Evolutionary conservation across 2,888 invertebrate genomes (phyloP), one percentile per base, ranked within the genome.

Genomic region (Pyrocoelia pectoralis): DNA sequence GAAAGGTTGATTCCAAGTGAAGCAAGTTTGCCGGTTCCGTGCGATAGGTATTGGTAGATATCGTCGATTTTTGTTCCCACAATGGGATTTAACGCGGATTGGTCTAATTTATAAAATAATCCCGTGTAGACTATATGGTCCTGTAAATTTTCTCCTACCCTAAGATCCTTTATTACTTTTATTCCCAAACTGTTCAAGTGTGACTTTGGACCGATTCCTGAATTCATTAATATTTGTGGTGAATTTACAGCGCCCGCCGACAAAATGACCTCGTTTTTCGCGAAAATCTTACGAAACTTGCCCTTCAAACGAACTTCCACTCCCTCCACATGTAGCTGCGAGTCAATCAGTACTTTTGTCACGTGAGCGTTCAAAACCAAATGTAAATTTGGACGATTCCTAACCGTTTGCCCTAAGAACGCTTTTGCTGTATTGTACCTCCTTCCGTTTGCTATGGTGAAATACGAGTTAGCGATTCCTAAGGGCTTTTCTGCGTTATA

Each of bases 161-260:
- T 77, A 18, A 84, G 71, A 71, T 84, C 79, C 18, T 78, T 72
- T 1, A 83, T 59, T 1, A 82, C 75, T 0, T 77, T 76, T 28
- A 81, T 79, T 6, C 74, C 74, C 9, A 78, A 59, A 28, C 77
- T 68, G 33, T 76, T 56, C 1, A 83, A 73, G 58, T 82, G 81
- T 4, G 77, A 71, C 18, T 69, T 72, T 0, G 81, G 83, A 5
- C 82, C 83, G 4, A 86, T 77, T 1, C 88, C 88, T 4, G 86
- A 87, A 43, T 88, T 73, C 84, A 87, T 84, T 60, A 99, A 84
- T 5, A 98, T 79, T 74, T 98, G 98, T 0, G 98, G 97, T 0
- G 93, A 89, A 69, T 90, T 96, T 64, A 99, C 90, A 0, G 98
- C 90, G 0, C 98, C 98, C 0, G 93, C 95, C 0, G 93, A 87